phyloP scores from a whole-genome alignment of 2,113 vertebrate species.

The Bubalus kerabau region DNA sequence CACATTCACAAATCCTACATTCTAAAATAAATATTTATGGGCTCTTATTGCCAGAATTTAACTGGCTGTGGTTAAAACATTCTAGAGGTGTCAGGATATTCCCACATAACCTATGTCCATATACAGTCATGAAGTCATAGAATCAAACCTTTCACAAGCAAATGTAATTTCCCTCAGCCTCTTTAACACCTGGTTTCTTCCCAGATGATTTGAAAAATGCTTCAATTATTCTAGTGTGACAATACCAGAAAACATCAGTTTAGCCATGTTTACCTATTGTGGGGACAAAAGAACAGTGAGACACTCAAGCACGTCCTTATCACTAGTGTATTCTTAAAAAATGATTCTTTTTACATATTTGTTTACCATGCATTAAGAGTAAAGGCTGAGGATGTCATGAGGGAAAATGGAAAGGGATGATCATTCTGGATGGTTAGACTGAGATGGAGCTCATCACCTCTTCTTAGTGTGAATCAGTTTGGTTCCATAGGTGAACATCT shows the following conservation, averaged over 20 bases:
- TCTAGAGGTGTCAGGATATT: background rate
- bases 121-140: background rate
- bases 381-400: background rate
- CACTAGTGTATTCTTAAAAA: background rate
- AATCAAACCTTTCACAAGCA: background rate
- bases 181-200: background rate
- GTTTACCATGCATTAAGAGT: background rate
- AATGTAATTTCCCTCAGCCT: background rate
- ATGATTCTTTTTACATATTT: background rate
- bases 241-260: background rate
- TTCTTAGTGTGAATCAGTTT: background rate
- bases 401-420: background rate
- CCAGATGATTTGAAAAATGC: background rate
- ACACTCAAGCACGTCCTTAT: background rate
- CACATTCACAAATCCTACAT: slow-evolving; percentile 14
- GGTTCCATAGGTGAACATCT: background rate
- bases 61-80: slow-evolving; percentile 23
- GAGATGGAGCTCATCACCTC: background rate
- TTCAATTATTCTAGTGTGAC: background rate
- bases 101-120: background rate
- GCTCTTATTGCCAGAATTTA: slow-evolving; percentile 29
- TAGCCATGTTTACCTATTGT: background rate
- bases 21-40: slow-evolving; percentile 58
- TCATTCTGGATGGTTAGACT: background rate
- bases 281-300: background rate